Percentiles rank a stretch among this genome's conserved stretches.
Conservation (phyloP, 2,797 vertebrate genomes). For the Silurus lanzhouensis region DNA sequence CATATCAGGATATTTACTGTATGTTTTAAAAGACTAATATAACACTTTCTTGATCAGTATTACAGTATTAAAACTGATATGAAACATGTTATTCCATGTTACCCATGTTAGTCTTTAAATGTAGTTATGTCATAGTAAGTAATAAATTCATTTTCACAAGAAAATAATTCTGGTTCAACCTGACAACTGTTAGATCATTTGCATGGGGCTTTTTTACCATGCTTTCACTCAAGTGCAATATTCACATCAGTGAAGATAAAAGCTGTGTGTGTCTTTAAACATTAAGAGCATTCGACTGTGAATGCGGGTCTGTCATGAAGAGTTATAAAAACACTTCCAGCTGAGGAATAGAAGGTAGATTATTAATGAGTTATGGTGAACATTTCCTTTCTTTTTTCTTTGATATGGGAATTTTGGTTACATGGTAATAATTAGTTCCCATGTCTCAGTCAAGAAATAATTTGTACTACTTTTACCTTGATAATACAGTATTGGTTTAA, state of each 20-base stretch:
- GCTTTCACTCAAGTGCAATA: constrained; percentile 25
- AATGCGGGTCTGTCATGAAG: constrained; percentile 20
- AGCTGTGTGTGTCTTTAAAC: constrained; percentile 21
- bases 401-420: neutral
- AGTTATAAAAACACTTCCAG: constrained; percentile 19
- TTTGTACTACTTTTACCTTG: no score
- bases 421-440: neutral
- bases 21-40: neutral
- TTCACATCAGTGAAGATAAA: neutral
- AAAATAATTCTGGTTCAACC: neutral
- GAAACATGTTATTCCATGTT: neutral
- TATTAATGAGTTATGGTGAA: constrained; percentile 28
- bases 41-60: neutral
- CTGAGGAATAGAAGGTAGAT: constrained; percentile 28
- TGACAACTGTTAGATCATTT: constrained; percentile 21
- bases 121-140: neutral
- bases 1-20: neutral
- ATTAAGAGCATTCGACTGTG: neutral
- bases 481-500: no score
- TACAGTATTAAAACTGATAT: neutral
- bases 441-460: neutral
- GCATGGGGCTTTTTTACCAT: neutral
- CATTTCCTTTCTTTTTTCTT: constrained; percentile 10
- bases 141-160: neutral
- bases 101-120: neutral